phyloP scores from a whole-genome alignment of 2,888 invertebrate genomes.

The Noctua comes region DNA sequence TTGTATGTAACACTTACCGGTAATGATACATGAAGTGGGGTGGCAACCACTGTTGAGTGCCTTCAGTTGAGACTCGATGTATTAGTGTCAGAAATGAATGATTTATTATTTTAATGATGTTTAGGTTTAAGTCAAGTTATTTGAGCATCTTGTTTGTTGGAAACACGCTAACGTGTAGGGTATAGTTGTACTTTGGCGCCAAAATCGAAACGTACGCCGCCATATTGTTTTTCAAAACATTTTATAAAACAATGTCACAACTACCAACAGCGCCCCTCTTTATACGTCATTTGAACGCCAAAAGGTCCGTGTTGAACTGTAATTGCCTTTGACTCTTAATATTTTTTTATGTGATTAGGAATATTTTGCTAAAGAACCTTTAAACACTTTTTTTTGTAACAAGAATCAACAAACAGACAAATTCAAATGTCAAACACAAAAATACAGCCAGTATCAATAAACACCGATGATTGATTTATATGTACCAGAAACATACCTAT shows the following conservation, averaged over 20 bases:
- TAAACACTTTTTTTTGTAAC: not conserved
- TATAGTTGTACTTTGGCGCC: not conserved
- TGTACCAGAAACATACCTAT: not conserved
- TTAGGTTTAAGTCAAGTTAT: not conserved
- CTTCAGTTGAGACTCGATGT: not conserved
- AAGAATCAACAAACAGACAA: not conserved
- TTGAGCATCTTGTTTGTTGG: not conserved
- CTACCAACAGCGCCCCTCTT: not conserved
- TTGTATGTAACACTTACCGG: constrained; percentile 1
- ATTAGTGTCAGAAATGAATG: not conserved
- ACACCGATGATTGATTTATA: constrained; percentile 1
- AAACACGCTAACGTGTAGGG: not conserved
- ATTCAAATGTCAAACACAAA: not conserved
- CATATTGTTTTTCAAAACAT: not conserved
- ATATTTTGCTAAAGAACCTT: not conserved
- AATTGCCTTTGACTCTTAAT: not conserved
- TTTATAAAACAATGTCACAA: not conserved
- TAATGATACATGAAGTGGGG: constrained; percentile 15
- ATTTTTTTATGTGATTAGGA: not conserved
- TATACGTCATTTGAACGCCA: not conserved
- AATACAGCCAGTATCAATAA: not conserved
- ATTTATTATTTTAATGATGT: not conserved
- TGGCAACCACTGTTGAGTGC: not conserved
- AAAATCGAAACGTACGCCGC: not conserved
- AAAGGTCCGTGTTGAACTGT: not conserved